Conservation (phyloP, 2,888 invertebrate species). For the Podabrus alpinus region DNA sequence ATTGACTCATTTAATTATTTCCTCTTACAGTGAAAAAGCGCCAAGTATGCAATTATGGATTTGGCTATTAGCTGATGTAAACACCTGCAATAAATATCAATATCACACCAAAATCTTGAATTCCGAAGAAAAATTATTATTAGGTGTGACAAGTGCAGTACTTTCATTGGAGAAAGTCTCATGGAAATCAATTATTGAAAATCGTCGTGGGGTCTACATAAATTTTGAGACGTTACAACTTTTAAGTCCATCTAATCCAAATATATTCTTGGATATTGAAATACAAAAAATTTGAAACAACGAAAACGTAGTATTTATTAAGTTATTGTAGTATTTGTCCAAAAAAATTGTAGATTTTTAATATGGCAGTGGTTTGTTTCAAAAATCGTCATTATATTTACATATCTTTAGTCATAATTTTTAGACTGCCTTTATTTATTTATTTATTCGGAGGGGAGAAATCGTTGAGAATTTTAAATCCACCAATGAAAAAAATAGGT, state of each 20-base stretch:
- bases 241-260: not conserved
- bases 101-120: constrained; percentile 42
- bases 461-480: too few species aligned
- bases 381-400: not conserved
- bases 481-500: too few species aligned
- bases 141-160: constrained; percentile 44
- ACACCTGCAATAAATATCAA: constrained; percentile 42
- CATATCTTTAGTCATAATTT: not conserved
- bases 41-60: constrained; percentile 40
- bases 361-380: not conserved
- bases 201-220: constrained; percentile 45
- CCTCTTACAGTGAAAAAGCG: not conserved
- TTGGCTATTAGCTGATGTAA: constrained; percentile 44
- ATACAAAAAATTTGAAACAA: constrained; percentile 1
- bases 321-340: not conserved
- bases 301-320: not conserved
- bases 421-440: not conserved
- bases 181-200: constrained; percentile 42
- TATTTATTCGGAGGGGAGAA: not conserved
- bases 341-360: not conserved
- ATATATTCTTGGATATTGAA: constrained; percentile 9
- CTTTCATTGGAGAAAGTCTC: constrained; percentile 43
- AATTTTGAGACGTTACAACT: constrained; percentile 11
- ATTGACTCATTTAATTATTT: not conserved
- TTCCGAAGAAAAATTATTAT: constrained; percentile 35